Conservation (phyloP, 1,140 invertebrate species). For the Brachionus paranguensis region DNA sequence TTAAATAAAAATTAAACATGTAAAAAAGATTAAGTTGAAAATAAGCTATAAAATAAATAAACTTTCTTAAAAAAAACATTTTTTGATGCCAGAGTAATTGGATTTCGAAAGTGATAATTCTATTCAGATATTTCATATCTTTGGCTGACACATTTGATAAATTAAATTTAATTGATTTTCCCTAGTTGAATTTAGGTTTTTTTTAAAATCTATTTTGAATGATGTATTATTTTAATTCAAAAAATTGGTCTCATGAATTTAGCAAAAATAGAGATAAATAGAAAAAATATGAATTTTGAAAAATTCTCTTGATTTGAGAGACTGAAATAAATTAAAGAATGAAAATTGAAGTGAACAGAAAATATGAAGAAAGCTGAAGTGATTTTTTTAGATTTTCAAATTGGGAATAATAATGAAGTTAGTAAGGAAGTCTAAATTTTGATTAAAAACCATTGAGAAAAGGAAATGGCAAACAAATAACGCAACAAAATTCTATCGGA, state of each 20-base stretch:
- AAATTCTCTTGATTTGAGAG: background rate
- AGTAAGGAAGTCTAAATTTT: conserved; percentile 17
- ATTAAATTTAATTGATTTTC: no score
- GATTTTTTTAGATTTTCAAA: background rate
- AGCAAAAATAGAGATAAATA: no score
- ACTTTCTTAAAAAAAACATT: background rate
- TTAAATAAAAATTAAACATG: background rate
- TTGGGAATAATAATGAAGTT: background rate
- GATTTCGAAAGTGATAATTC: no score
- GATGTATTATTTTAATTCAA: no score
- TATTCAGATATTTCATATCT: no score
- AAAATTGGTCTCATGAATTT: no score
- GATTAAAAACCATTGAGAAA: background rate
- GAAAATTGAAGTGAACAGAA: background rate
- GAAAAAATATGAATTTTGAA: no score
- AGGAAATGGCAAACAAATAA: background rate
- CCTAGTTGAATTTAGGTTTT: no score
- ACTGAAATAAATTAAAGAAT: background rate
- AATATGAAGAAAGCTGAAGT: background rate
- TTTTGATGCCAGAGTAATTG: background rate
- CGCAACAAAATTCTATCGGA: background rate
- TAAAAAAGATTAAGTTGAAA: no score
- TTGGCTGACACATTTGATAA: no score
- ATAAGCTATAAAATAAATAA: background rate
- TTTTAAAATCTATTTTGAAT: no score